Conservation (phyloP, 2,113 vertebrate genomes). For the Oncorhynchus tshawytscha region DNA sequence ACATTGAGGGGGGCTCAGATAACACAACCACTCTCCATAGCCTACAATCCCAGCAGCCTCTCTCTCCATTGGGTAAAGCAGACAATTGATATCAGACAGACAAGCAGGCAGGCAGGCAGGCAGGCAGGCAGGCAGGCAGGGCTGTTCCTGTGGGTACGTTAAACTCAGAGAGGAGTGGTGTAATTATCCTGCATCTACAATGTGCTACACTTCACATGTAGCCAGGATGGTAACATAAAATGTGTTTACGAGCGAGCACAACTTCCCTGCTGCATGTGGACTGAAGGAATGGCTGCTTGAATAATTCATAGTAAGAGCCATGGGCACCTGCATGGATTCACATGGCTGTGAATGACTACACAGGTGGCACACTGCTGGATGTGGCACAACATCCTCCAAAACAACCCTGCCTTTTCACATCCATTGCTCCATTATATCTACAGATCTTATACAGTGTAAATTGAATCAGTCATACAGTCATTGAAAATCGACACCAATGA, state of each 20-base stretch:
- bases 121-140: not conserved
- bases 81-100: not conserved
- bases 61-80: not conserved
- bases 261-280: constrained; percentile 61
- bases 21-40: not conserved
- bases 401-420: constrained; percentile 19
- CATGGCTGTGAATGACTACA: constrained; percentile 62
- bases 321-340: constrained; percentile 63
- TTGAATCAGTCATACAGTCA: constrained; percentile 56
- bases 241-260: constrained; percentile 76
- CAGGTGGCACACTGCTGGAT: constrained; percentile 56
- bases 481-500: constrained; percentile 14
- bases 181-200: constrained; percentile 68
- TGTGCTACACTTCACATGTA: constrained; percentile 69
- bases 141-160: constrained; percentile 48
- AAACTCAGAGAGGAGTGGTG: constrained; percentile 52
- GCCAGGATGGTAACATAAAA: constrained; percentile 72
- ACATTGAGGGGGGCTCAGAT: not conserved
- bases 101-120: not conserved
- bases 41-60: not conserved
- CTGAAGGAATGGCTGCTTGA: constrained; percentile 60
- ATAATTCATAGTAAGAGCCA: constrained; percentile 76
- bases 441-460: constrained; percentile 63
- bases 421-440: constrained; percentile 38
- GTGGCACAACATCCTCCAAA: constrained; percentile 58